phyloP scores from a whole-genome alignment of 2,113 vertebrate species.

The Microcebus ravelobensis region DNA sequence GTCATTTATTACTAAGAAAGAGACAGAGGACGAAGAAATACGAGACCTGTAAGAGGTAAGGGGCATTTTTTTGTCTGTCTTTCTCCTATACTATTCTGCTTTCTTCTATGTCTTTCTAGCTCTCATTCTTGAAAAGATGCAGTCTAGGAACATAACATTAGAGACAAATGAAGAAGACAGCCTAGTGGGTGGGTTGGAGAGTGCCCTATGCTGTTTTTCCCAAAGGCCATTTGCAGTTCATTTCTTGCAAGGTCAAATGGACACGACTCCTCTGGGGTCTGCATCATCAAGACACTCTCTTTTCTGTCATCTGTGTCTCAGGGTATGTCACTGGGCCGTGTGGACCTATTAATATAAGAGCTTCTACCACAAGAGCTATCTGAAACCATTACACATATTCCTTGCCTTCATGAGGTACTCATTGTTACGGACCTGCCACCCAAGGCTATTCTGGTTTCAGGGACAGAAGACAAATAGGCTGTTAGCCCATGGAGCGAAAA shows the following conservation, averaged over 20 bases:
- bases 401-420: constrained; percentile 10
- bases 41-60: constrained; percentile 56
- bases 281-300: constrained; percentile 76
- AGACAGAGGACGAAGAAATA: constrained; percentile 80
- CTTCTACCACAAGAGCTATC: background rate
- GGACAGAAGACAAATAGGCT: background rate
- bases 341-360: constrained; percentile 11
- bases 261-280: constrained; percentile 79
- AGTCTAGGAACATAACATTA: constrained; percentile 82
- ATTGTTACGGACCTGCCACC: background rate
- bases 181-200: constrained; percentile 59
- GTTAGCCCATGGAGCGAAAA: constrained; percentile 12
- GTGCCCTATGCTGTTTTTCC: constrained; percentile 79
- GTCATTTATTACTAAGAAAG: constrained; percentile 83
- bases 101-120: constrained; percentile 56
- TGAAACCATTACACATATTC: background rate
- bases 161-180: constrained; percentile 81
- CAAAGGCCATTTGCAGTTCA: constrained; percentile 82
- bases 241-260: constrained; percentile 79
- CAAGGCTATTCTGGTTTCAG: background rate
- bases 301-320: constrained; percentile 33
- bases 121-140: constrained; percentile 79
- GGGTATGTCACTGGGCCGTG: constrained; percentile 52
- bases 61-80: constrained; percentile 74
- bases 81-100: constrained; percentile 40